phyloP scores from a whole-genome alignment of 1,140 invertebrate genomes.

The Tetraneura akinire region DNA sequence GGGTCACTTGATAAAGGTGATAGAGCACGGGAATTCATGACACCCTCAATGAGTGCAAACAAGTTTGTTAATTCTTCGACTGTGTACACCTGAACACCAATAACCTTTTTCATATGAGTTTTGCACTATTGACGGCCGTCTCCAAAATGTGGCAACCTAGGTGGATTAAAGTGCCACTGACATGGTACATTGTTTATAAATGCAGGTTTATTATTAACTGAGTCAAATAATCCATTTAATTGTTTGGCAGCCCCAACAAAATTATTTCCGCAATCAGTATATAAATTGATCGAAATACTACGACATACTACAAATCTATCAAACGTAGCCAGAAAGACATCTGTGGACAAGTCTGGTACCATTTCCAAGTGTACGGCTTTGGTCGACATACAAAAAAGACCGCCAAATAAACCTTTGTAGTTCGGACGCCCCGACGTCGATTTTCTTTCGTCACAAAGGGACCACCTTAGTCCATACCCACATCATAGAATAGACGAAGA shows the following conservation, averaged over 20 bases:
- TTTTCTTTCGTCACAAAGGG: no score
- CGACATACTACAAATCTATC: conserved; percentile 58
- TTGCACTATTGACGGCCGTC: no score
- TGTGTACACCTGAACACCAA: conserved; percentile 53
- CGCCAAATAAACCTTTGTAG: no score
- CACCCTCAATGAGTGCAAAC: conserved; percentile 55
- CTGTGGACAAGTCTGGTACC: conserved; percentile 58
- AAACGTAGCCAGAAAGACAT: conserved; percentile 58
- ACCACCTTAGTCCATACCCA: no score
- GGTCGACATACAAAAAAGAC: no score
- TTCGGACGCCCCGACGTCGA: no score
- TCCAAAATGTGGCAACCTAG: conserved; percentile 53
- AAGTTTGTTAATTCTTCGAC: conserved; percentile 57
- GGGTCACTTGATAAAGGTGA: conserved; percentile 21
- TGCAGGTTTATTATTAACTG: no score
- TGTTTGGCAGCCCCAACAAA: conserved; percentile 56
- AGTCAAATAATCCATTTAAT: not conserved
- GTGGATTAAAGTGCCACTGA: conserved; percentile 43
- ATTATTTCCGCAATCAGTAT: conserved; percentile 59
- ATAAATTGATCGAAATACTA: conserved; percentile 56
- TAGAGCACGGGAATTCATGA: conserved; percentile 56
- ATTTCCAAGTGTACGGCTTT: conserved; percentile 54
- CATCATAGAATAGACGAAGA: no score
- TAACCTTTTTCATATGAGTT: conserved; percentile 53
- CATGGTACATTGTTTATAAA: conserved; percentile 20